Evolutionary conservation across 1,140 invertebrate genomes (phyloP).

Genomic region (Brachionus asplanchnoidis): DNA sequence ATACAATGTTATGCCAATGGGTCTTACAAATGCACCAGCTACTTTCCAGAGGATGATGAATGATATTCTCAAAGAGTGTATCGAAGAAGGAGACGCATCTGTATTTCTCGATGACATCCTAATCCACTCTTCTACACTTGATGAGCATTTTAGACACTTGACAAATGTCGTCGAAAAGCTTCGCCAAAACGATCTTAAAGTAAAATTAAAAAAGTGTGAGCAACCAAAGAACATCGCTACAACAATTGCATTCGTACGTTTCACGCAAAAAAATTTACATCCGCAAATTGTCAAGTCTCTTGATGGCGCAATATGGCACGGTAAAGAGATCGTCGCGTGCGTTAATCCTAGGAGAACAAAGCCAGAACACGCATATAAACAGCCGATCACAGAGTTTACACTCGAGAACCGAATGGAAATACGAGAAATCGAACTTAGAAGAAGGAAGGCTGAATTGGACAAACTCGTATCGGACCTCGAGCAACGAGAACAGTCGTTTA

Average conservation of each 20-base stretch:
- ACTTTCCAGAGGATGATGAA: conserved; percentile 32
- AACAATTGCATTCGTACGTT: too few species aligned
- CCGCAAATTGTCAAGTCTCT: too few species aligned
- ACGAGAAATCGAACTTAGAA: neutral
- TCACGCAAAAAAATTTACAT: too few species aligned
- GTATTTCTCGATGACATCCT: conserved; percentile 2
- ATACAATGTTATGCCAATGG: conserved; percentile 23
- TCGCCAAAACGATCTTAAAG: neutral
- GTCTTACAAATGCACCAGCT: neutral
- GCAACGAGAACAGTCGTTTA: neutral
- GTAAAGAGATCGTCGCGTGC: too few species aligned
- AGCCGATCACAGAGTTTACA: too few species aligned
- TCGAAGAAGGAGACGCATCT: neutral
- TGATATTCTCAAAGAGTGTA: neutral
- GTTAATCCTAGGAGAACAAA: too few species aligned
- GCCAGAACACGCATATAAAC: too few species aligned
- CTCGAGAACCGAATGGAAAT: neutral
- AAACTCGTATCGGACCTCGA: neutral
- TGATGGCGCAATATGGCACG: too few species aligned
- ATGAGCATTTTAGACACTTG: neutral
- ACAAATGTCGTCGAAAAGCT: neutral
- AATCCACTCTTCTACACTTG: neutral
- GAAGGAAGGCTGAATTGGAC: neutral
- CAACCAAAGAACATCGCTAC: too few species aligned
- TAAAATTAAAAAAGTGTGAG: conserved; percentile 16